A percentile compares a stretch with the other conserved stretches of the same genome.
Conservation (phyloP, 2,888 invertebrate species). For the Lomographa bimaculata region DNA sequence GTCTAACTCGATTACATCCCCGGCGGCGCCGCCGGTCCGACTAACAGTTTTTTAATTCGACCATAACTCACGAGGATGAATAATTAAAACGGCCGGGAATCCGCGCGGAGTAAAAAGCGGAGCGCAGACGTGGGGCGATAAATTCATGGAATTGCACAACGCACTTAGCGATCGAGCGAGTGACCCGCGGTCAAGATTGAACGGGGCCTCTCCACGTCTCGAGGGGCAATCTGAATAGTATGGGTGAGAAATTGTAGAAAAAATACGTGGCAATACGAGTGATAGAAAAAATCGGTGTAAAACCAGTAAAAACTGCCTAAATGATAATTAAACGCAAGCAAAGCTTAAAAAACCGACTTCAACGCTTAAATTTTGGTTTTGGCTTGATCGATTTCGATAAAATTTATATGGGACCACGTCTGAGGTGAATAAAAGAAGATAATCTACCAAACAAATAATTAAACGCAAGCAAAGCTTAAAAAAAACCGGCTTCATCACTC, state of each 20-base stretch:
- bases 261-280: too few relatives aligned
- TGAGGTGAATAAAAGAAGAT: too few relatives aligned
- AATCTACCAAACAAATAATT: too few relatives aligned
- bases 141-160: conserved; percentile 75
- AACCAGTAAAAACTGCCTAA: too few relatives aligned
- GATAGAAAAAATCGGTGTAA: too few relatives aligned
- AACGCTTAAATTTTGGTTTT: too few relatives aligned
- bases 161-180: conserved; percentile 69
- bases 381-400: too few relatives aligned
- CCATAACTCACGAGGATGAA: conserved; percentile 83
- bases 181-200: conserved; percentile 44
- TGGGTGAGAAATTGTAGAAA: conserved; percentile 5
- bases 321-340: too few relatives aligned
- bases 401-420: too few relatives aligned
- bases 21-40: conserved; percentile 76
- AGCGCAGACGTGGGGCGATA: conserved; percentile 60
- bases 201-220: conserved; percentile 22
- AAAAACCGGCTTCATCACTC: too few relatives aligned
- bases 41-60: conserved; percentile 85
- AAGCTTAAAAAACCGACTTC: too few relatives aligned
- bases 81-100: conserved; percentile 79
- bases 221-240: conserved; percentile 29
- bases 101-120: conserved; percentile 71
- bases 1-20: conserved; percentile 77
- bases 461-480: too few relatives aligned